Percentiles rank a stretch among this genome's conserved stretches.
phyloP scores from a whole-genome alignment of 2,113 vertebrate species.

The Plecturocebus donacophilus region DNA sequence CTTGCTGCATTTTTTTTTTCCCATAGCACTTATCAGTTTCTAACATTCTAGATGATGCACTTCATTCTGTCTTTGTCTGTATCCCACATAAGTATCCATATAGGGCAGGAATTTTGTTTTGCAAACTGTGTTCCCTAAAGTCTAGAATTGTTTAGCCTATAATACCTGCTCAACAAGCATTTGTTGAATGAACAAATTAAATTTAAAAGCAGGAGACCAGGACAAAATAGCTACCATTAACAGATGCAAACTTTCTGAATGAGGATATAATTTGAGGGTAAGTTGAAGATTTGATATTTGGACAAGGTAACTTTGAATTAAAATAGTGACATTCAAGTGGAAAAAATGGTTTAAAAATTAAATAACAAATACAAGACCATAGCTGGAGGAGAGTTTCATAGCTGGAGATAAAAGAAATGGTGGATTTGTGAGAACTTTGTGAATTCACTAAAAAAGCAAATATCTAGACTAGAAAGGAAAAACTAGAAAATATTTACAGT shows the following conservation, averaged over 20 bases:
- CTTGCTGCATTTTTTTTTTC: neutral
- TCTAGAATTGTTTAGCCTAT: neutral
- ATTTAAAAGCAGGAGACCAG: neutral
- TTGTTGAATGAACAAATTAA: neutral
- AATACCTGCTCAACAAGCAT: neutral
- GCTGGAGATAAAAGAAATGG: neutral
- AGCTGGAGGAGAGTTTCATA: neutral
- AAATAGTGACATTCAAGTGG: neutral
- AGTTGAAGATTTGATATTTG: neutral
- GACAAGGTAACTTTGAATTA: neutral
- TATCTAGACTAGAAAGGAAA: neutral
- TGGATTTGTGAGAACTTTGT: neutral
- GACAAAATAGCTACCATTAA: neutral
- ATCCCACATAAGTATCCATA: neutral
- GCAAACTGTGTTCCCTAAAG: neutral
- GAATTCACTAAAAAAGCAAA: neutral
- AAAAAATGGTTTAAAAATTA: neutral
- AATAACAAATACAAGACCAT: neutral
- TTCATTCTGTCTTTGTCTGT: neutral
- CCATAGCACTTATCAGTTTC: neutral
- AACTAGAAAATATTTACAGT: neutral
- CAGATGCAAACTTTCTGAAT: neutral
- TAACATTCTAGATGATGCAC: neutral
- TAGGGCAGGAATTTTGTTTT: neutral
- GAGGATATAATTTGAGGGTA: neutral